Base-by-base conservation (phyloP, 1,140 invertebrate species). In the Zaprionus camerounensis region DNA sequence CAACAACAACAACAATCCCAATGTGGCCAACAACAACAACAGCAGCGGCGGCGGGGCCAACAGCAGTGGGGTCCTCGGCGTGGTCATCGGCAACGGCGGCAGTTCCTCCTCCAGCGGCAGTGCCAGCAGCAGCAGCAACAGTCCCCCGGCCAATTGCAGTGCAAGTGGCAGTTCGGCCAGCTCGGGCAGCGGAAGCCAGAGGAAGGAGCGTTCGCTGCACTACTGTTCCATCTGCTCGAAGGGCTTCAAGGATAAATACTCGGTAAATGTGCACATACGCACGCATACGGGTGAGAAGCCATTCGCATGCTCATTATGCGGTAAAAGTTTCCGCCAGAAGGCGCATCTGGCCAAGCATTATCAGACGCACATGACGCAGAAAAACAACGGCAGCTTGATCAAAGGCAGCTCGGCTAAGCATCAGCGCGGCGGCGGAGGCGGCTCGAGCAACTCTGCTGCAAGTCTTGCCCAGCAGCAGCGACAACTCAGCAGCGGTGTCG, bases 301-400 rank as follows among this genome's bases (percentile, higher is more conserved):
- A 0, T 98, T 98, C 91, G 95, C 96, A 7, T 98, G 97, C 91
- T 96, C 96, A 11, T 93, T 98, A 17, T 98, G 97, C 82, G 97
- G 97, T 55, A 98, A 98, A 91, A 97, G 96, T 80, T 98, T 98
- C 93, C 95, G 98, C 17, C 98, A 99, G 93, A 99, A 99, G 93
- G 98, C 98, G 0, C 98, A 99, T 92, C 94, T 99, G 62, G 98
- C 98, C 64, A 99, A 99, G 93, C 98, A 99, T 93, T 98, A 99
- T 92, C 97, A 99, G 93, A 99, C 98, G 20, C 98, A 99, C 93
- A 96, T 97, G 70, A 96, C 96, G 9, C 96, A 97, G 88, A 96
- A 96, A 86, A 96, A 94, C 46, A 93, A 92, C 34, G 91, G 91
- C 9, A 90, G 56, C 82, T 81, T 92, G 31, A 90, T 92, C 61